These are phyloP conservation scores for Amphiprion ocellaris DNA, from an alignment of 2,113 vertebrate genomes.

Conservation along the genomic window DNA sequence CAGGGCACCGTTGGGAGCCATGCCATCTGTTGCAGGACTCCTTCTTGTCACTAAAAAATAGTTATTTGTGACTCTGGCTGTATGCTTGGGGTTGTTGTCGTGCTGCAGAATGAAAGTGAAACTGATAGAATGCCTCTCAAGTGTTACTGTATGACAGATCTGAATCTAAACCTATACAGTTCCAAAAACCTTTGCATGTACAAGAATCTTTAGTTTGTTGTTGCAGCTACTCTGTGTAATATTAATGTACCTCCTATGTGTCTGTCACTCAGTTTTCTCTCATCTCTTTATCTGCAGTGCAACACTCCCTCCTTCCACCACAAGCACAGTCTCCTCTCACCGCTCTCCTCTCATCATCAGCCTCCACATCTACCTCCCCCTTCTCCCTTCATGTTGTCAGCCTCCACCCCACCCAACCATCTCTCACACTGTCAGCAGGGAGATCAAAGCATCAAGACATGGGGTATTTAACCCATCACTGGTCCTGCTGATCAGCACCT, in stretches of 20 bases:
- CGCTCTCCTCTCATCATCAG: constrained; percentile 38
- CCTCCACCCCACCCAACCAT: constrained; percentile 47
- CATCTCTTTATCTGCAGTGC: constrained; percentile 56
- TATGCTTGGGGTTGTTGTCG: background rate
- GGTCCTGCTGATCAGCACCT: constrained; percentile 63
- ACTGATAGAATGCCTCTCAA: background rate
- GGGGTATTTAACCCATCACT: constrained; percentile 72
- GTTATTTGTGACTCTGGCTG: background rate
- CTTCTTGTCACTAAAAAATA: constrained; percentile 1
- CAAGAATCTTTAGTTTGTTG: constrained; percentile 6
- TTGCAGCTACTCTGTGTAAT: constrained; percentile 4
- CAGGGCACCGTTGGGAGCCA: background rate
- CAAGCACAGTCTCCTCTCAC: constrained; percentile 23
- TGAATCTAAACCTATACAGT: background rate
- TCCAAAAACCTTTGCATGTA: background rate
- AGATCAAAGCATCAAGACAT: constrained; percentile 73
- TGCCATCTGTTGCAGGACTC: constrained; percentile 13
- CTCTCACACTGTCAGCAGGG: constrained; percentile 59
- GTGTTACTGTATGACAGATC: background rate
- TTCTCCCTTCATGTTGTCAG: constrained; percentile 56
- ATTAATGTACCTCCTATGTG: constrained; percentile 6
- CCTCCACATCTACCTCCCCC: constrained; percentile 40
- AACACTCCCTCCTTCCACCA: constrained; percentile 37
- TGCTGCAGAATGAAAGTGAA: constrained; percentile 2
- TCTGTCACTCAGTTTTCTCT: constrained; percentile 35